Evolutionary conservation across 2,113 vertebrate genomes (phyloP).

Genomic region (Arothron firmamentum): DNA sequence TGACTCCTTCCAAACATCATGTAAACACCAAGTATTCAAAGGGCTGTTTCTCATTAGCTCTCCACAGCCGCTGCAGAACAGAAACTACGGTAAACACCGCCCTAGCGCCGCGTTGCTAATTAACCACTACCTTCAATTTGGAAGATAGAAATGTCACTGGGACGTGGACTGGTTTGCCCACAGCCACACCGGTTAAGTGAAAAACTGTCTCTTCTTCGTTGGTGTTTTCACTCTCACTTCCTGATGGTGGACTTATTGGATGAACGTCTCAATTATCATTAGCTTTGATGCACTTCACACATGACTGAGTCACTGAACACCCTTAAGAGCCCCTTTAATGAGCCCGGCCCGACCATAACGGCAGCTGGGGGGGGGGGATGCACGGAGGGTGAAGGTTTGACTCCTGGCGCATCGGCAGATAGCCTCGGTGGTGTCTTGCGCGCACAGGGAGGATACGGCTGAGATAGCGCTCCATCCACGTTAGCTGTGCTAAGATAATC

Average conservation of each 20-base stretch:
- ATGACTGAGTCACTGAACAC: conserved; percentile 48
- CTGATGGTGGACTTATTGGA: conserved; percentile 32
- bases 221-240: conserved; percentile 10
- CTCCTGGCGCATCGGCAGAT: too few relatives aligned
- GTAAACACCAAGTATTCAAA: conserved; percentile 43
- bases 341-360: conserved; percentile 28
- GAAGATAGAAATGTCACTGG: conserved; percentile 11
- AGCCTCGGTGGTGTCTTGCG: too few relatives aligned
- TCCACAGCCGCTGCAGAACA: conserved; percentile 3
- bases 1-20: conserved; percentile 46
- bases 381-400: neutral
- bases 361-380: conserved; percentile 33
- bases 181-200: conserved; percentile 15
- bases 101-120: neutral
- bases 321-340: conserved; percentile 37
- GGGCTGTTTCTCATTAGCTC: conserved; percentile 15
- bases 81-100: too few relatives aligned
- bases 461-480: too few relatives aligned
- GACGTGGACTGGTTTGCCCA: neutral
- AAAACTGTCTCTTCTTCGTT: neutral
- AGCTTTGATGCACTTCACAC: conserved; percentile 50
- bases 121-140: conserved; percentile 16
- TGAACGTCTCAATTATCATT: conserved; percentile 50
- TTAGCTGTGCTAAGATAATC: neutral
- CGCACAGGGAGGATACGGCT: too few relatives aligned